These are phyloP conservation scores for Centropus unirufus DNA, from an alignment of 2,113 vertebrate genomes.

Conservation along the genomic window DNA sequence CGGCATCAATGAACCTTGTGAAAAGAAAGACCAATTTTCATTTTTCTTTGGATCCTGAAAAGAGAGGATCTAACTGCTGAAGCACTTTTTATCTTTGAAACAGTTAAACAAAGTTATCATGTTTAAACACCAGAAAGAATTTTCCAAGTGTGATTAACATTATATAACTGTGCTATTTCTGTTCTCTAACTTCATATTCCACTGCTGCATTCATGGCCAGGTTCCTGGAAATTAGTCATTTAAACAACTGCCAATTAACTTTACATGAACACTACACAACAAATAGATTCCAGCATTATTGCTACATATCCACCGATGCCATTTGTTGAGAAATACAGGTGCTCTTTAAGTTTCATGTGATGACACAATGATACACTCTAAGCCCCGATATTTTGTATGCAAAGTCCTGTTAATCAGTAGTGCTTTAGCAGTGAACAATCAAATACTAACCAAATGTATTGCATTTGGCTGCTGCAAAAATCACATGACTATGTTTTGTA, in stretches of 20 bases:
- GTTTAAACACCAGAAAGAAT: background rate
- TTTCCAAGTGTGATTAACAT: background rate
- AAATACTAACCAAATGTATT: background rate
- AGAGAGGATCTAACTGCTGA: background rate
- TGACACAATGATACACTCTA: background rate
- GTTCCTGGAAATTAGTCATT: conserved; percentile 35
- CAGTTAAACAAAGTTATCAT: background rate
- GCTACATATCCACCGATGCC: background rate
- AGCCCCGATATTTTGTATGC: background rate
- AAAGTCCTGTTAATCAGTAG: background rate
- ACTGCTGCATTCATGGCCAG: background rate
- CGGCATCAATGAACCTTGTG: background rate
- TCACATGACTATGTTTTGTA: background rate
- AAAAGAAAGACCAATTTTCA: background rate
- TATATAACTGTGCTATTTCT: background rate
- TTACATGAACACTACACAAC: background rate
- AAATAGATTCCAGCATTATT: background rate
- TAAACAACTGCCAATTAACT: conserved; percentile 5
- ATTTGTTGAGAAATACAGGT: background rate
- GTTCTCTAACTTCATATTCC: background rate
- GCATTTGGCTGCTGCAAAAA: background rate
- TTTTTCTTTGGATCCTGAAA: background rate
- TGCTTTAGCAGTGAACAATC: background rate
- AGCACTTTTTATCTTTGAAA: background rate
- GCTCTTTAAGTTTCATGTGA: background rate